These are phyloP conservation scores for Mythimna ferrago DNA, from an alignment of 2,888 invertebrate species.

Conservation along the genomic window DNA sequence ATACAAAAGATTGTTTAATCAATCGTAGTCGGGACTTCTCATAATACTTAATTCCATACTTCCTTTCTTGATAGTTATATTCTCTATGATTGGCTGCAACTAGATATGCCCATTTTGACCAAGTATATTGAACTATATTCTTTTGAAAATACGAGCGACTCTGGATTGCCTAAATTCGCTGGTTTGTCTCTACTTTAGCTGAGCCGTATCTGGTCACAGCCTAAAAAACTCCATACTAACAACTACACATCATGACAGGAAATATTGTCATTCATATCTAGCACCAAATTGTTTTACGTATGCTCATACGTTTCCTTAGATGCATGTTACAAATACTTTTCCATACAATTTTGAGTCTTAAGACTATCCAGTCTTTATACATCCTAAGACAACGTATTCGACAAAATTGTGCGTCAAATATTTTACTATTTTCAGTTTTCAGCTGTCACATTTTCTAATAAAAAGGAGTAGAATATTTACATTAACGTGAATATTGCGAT, in stretches of 20 bases:
- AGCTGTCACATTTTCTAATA: constrained; percentile 65
- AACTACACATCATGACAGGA: constrained; percentile 31
- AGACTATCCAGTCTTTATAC: constrained; percentile 55
- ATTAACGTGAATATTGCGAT: constrained; percentile 64
- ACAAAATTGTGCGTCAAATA: constrained; percentile 75
- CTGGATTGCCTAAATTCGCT: neutral
- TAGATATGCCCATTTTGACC: neutral
- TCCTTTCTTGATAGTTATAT: constrained; percentile 1
- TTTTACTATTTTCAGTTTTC: constrained; percentile 84
- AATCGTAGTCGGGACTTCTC: constrained; percentile 9
- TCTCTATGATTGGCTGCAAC: constrained; percentile 8
- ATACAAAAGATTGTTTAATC: constrained; percentile 14
- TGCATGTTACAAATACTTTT: constrained; percentile 6
- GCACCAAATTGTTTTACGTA: constrained; percentile 41
- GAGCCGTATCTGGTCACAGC: neutral
- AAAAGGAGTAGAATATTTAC: constrained; percentile 70
- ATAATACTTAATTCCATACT: constrained; percentile 37
- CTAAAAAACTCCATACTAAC: neutral
- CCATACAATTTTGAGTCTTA: constrained; percentile 17
- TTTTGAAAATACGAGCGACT: no score
- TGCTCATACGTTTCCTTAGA: constrained; percentile 35
- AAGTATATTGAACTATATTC: neutral
- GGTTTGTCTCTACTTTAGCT: no score
- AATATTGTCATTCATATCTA: constrained; percentile 18
- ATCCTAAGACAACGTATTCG: constrained; percentile 49